These are phyloP conservation scores for Apodemia mormo DNA, from an alignment of 2,888 invertebrate species.

Conservation along the genomic window DNA sequence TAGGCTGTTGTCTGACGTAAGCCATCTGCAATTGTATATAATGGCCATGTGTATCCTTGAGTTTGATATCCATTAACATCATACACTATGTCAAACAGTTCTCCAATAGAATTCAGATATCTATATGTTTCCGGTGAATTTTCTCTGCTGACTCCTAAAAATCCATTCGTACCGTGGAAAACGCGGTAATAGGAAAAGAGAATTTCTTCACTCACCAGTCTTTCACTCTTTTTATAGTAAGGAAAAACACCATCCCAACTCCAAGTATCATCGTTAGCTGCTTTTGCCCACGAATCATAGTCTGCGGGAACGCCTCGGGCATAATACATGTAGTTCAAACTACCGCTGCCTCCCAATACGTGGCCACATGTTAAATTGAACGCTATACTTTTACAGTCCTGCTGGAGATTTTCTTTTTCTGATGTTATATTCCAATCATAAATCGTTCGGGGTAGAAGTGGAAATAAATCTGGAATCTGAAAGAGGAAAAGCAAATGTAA, in stretches of 20 bases:
- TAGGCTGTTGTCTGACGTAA: constrained; percentile 48
- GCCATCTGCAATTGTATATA: constrained; percentile 44
- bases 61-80: constrained; percentile 49
- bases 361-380: constrained; percentile 37
- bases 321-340: constrained; percentile 41
- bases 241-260: constrained; percentile 38
- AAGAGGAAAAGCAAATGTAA: neutral
- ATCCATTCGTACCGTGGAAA: constrained; percentile 43
- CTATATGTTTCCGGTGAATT: constrained; percentile 28
- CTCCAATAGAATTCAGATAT: constrained; percentile 47
- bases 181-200: constrained; percentile 32
- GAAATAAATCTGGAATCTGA: constrained; percentile 45
- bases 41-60: constrained; percentile 46
- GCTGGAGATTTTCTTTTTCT: constrained; percentile 28
- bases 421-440: constrained; percentile 41
- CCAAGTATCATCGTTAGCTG: constrained; percentile 40
- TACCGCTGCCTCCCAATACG: constrained; percentile 42
- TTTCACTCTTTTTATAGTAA: constrained; percentile 44
- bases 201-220: constrained; percentile 37
- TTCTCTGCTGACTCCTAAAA: constrained; percentile 40
- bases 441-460: constrained; percentile 34
- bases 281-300: constrained; percentile 41
- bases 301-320: constrained; percentile 41
- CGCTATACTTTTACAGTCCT: constrained; percentile 14
- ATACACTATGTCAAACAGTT: constrained; percentile 43